Conservation (phyloP, 2,888 invertebrate genomes). For the Periphyllus acericola region DNA sequence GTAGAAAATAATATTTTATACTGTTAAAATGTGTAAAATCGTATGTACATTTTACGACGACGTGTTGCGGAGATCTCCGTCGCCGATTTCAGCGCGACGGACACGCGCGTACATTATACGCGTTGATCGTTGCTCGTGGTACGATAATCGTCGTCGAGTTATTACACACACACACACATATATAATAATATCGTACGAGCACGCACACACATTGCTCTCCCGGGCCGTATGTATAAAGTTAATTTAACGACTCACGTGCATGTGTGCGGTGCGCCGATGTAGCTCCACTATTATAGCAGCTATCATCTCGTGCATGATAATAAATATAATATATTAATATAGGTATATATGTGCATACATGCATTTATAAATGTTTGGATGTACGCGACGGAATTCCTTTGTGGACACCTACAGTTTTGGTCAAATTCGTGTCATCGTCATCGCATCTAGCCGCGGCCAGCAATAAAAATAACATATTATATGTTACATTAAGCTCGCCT, state of each 20-base stretch:
- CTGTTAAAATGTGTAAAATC: neutral
- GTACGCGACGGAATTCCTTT: neutral
- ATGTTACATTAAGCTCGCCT: no score
- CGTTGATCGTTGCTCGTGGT: neutral
- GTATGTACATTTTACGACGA: slow-evolving; percentile 6
- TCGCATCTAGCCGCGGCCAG: neutral
- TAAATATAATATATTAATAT: neutral
- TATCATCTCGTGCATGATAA: no score
- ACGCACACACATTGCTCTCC: neutral
- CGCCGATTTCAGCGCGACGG: neutral
- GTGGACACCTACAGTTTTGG: neutral
- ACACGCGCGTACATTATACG: neutral
- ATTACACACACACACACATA: neutral
- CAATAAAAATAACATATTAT: no score
- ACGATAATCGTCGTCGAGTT: neutral
- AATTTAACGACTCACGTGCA: neutral
- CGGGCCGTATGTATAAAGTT: neutral
- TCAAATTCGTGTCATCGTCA: neutral
- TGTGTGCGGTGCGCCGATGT: neutral
- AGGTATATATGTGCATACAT: neutral
- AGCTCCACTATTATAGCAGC: neutral
- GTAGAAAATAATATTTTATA: neutral
- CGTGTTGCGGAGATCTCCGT: neutral
- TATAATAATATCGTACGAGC: neutral
- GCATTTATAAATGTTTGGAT: neutral